Evolutionary conservation across 2,888 invertebrate species (phyloP).

Genomic region (Xanthia icteritia): DNA sequence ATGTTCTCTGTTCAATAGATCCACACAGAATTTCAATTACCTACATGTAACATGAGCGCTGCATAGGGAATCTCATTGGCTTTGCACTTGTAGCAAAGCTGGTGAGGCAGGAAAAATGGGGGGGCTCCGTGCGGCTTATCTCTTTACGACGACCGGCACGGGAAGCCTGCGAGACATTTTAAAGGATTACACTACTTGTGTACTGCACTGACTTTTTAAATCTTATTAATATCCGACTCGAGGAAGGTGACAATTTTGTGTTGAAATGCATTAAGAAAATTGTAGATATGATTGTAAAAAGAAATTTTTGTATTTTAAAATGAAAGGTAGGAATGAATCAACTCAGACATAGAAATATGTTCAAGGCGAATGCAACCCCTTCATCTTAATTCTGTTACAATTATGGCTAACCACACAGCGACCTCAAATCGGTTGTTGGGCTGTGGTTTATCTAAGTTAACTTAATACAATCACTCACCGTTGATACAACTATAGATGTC

Average conservation of each 20-base stretch:
- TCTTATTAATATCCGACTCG: slow-evolving; percentile 10
- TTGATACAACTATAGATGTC: not conserved
- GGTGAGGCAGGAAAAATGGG: slow-evolving; percentile 69
- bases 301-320: not conserved
- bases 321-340: not conserved
- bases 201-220: slow-evolving; percentile 43
- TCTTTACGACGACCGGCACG: slow-evolving; percentile 69
- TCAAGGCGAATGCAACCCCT: slow-evolving; percentile 3
- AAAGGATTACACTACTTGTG: slow-evolving; percentile 65
- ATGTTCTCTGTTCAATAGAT: not conserved
- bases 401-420: slow-evolving; percentile 5
- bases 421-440: slow-evolving; percentile 6
- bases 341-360: not conserved
- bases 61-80: slow-evolving; percentile 57
- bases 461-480: slow-evolving; percentile 10
- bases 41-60: slow-evolving; percentile 29
- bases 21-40: slow-evolving; percentile 31
- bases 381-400: slow-evolving; percentile 8
- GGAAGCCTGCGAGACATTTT: slow-evolving; percentile 69
- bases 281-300: not conserved
- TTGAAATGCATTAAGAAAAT: slow-evolving; percentile 9
- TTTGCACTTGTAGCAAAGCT: slow-evolving; percentile 61
- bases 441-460: slow-evolving; percentile 25
- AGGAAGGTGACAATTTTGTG: slow-evolving; percentile 3
- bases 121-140: slow-evolving; percentile 73